Evolutionary conservation across 2,888 invertebrate species (phyloP).

Genomic region (Scaptomyza parva): DNA sequence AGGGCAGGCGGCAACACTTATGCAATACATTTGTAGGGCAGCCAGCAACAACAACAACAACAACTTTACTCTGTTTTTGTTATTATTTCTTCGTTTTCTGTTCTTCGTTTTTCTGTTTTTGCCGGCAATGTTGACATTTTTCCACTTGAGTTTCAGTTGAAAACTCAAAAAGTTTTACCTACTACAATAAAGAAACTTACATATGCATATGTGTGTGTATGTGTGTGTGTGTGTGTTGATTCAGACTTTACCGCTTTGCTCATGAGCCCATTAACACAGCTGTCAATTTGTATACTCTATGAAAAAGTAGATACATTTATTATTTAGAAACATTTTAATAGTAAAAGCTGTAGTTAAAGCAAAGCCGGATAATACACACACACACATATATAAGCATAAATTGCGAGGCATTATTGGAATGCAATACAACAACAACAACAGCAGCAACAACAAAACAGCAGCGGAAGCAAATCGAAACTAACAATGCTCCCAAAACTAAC

Average conservation of each 20-base stretch:
- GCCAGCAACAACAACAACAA: conserved; percentile 11
- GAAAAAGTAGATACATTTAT: neutral
- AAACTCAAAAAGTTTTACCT: conserved; percentile 30
- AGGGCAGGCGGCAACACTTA: conserved; percentile 38
- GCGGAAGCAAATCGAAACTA: conserved; percentile 10
- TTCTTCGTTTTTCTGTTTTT: neutral
- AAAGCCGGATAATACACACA: neutral
- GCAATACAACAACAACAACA: neutral
- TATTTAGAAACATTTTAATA: too few species aligned
- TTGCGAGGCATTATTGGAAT: conserved; percentile 4
- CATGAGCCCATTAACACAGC: conserved; percentile 25
- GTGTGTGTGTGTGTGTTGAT: conserved; percentile 14
- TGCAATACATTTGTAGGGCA: conserved; percentile 57
- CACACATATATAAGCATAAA: neutral
- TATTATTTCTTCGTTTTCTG: neutral
- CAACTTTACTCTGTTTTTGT: conserved; percentile 5
- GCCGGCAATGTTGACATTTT: conserved; percentile 42
- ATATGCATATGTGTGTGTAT: conserved; percentile 8
- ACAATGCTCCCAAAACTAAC: conserved; percentile 1
- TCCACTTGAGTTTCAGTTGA: conserved; percentile 5
- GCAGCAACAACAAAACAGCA: neutral
- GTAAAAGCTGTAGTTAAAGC: too few species aligned
- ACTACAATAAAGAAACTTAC: conserved; percentile 5
- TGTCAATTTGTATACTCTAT: conserved; percentile 21
- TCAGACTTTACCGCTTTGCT: conserved; percentile 17